Conservation (phyloP, 1,140 invertebrate genomes). For the Drosophila lacertosa region DNA sequence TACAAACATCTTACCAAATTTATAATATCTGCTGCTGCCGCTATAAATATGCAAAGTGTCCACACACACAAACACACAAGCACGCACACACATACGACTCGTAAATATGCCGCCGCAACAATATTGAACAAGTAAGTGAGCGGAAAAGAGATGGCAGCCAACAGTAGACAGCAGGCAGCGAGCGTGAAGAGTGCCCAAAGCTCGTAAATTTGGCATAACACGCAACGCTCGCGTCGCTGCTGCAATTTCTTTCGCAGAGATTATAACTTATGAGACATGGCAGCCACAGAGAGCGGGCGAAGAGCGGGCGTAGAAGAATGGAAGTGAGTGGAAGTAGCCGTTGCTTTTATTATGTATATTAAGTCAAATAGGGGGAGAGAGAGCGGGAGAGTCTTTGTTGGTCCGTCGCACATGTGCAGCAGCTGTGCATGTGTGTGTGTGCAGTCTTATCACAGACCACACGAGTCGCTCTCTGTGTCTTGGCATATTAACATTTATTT, state of each 20-base stretch:
- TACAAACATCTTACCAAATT: slow-evolving; percentile 44
- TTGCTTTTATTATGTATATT: slow-evolving; percentile 49
- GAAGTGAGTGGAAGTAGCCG: slow-evolving; percentile 16
- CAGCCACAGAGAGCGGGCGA: background rate
- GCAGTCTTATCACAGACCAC: slow-evolving; percentile 43
- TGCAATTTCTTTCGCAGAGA: slow-evolving; percentile 67
- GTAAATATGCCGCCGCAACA: slow-evolving; percentile 65
- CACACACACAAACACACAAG: slow-evolving; percentile 23
- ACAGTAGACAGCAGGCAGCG: background rate
- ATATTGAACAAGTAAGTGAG: slow-evolving; percentile 49
- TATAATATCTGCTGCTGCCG: slow-evolving; percentile 26
- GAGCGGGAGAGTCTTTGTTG: slow-evolving; percentile 18
- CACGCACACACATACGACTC: slow-evolving; percentile 32
- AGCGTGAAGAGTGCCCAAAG: slow-evolving; percentile 25
- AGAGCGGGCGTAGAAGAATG: background rate
- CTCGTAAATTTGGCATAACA: slow-evolving; percentile 65
- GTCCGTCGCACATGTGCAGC: slow-evolving; percentile 17
- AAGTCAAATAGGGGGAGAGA: slow-evolving; percentile 34
- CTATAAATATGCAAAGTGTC: slow-evolving; percentile 50
- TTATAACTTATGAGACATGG: slow-evolving; percentile 59
- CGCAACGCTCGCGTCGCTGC: slow-evolving; percentile 7
- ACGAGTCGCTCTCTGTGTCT: slow-evolving; percentile 41
- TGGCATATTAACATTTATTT: slow-evolving; percentile 78
- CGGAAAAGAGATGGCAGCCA: background rate
- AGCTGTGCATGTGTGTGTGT: slow-evolving; percentile 2